A percentile compares a stretch with the other conserved stretches of the same genome.
phyloP scores from a whole-genome alignment of 2,797 vertebrate species.

The Lycodopsis pacificus region DNA sequence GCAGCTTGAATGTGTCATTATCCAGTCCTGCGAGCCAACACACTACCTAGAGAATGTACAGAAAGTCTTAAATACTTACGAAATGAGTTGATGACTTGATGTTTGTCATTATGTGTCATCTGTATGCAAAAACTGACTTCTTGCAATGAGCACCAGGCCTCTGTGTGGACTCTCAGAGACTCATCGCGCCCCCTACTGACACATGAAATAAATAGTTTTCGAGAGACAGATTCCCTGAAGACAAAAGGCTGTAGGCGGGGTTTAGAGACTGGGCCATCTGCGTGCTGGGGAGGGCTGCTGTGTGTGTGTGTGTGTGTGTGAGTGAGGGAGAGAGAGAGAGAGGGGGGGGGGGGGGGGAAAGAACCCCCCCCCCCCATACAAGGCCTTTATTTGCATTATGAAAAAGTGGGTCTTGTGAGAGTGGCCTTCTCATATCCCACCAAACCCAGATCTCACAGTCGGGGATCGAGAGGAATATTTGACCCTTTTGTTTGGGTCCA shows the following conservation, averaged over 20 bases:
- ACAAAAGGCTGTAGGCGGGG: conserved; percentile 84
- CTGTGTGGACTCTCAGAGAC: conserved; percentile 52
- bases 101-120: conserved; percentile 4
- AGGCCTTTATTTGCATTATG: conserved; percentile 64
- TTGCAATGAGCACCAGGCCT: conserved; percentile 45
- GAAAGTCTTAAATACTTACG: conserved; percentile 4
- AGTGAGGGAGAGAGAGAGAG: conserved; percentile 18
- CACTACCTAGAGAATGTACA: neutral
- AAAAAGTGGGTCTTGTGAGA: conserved; percentile 38
- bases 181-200: conserved; percentile 65
- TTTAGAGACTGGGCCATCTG: conserved; percentile 80
- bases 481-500: neutral
- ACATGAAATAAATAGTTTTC: conserved; percentile 63
- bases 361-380: conserved; percentile 39
- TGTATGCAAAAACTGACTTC: conserved; percentile 22
- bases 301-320: conserved; percentile 28
- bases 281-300: conserved; percentile 51
- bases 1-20: conserved; percentile 40
- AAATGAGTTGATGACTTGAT: neutral
- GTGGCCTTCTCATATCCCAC: conserved; percentile 35
- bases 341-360: conserved; percentile 1
- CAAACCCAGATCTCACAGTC: conserved; percentile 12
- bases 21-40: conserved; percentile 1
- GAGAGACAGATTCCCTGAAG: conserved; percentile 79
- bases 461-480: neutral